phyloP scores from a whole-genome alignment of 1,140 invertebrate species.

The Drosophila kanapiae region DNA sequence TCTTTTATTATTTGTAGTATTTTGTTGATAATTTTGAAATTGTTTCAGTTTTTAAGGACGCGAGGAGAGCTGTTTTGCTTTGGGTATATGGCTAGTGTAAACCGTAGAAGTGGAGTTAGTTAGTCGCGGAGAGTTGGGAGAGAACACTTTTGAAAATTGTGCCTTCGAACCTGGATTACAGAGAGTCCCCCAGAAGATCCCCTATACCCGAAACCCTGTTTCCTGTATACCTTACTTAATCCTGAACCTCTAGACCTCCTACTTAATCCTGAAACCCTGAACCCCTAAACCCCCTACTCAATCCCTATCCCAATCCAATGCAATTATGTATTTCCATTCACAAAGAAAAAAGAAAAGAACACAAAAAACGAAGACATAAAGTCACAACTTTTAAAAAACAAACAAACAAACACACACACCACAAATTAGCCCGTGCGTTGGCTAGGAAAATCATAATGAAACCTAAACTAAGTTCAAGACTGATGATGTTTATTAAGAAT shows the following conservation, averaged over 20 bases:
- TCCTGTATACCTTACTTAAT: not conserved
- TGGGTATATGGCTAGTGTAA: constrained; percentile 54
- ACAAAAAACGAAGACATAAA: constrained; percentile 22
- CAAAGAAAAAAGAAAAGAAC: constrained; percentile 6
- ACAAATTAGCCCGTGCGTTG: constrained; percentile 20
- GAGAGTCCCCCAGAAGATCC: constrained; percentile 9
- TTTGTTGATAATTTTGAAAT: not conserved
- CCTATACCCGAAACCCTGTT: not conserved
- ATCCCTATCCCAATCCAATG: not conserved
- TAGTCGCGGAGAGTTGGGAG: constrained; percentile 14
- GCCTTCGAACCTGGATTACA: constrained; percentile 75
- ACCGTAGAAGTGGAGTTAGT: constrained; percentile 22
- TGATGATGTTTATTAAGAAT: constrained; percentile 84
- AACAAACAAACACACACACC: constrained; percentile 1
- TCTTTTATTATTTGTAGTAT: constrained; percentile 1
- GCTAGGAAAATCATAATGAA: constrained; percentile 35
- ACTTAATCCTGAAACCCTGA: not conserved
- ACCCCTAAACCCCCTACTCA: not conserved
- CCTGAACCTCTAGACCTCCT: not conserved
- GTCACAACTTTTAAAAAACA: constrained; percentile 30
- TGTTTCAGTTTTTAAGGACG: not conserved
- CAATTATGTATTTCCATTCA: constrained; percentile 28
- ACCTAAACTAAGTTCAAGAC: constrained; percentile 83
- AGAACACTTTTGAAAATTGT: constrained; percentile 80
- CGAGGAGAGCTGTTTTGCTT: no score